phyloP scores from a whole-genome alignment of 2,797 vertebrate genomes.

The Lithobates pipiens region DNA sequence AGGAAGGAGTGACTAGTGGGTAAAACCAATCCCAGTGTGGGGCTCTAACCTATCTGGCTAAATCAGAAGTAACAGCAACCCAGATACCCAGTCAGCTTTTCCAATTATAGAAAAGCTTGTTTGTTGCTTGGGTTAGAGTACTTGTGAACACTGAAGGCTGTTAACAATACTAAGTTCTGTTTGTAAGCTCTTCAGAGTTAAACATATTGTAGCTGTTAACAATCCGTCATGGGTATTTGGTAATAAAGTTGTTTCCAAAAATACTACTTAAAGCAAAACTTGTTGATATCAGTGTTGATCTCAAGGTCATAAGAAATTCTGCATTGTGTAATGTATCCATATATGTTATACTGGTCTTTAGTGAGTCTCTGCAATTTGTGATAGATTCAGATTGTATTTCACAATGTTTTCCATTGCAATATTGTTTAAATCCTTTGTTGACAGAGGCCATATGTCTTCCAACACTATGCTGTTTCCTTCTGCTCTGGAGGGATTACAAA shows the following conservation, averaged over 20 bases:
- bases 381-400: conserved; percentile 28
- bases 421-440: conserved; percentile 27
- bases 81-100: no score
- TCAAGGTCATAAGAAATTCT: not conserved
- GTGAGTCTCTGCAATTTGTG: conserved; percentile 8
- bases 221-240: not conserved
- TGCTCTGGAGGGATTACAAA: conserved; percentile 29
- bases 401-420: conserved; percentile 11
- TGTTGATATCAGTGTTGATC: not conserved
- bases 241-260: not conserved
- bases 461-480: conserved; percentile 11
- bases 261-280: not conserved
- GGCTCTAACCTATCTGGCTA: no score
- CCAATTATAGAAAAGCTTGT: no score
- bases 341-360: not conserved
- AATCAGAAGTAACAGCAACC: no score
- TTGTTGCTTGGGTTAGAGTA: no score
- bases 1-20: no score
- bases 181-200: not conserved
- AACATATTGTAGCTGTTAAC: not conserved
- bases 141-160: not conserved
- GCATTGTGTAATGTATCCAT: not conserved
- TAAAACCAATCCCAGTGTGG: no score
- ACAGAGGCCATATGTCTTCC: conserved; percentile 29
- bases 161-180: not conserved